Evolutionary conservation across 92 coral and sea anemone genomes (phyloP).

Genomic region (Palythoa grandis): DNA sequence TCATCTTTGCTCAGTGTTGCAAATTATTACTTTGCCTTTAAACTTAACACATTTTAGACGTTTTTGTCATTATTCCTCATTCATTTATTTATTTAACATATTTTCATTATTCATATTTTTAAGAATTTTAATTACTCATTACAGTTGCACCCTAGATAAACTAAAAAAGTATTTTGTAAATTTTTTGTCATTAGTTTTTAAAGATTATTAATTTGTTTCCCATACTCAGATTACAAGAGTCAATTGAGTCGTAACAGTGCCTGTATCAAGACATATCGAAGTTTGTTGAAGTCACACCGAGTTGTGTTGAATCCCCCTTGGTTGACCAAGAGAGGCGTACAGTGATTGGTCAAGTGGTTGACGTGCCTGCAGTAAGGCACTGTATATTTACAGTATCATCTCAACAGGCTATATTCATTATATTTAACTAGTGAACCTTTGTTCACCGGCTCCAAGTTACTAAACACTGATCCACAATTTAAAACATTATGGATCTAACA

Average conservation of each 20-base stretch:
- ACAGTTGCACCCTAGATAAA: too few relatives aligned
- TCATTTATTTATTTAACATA: too few relatives aligned
- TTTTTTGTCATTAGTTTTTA: too few relatives aligned
- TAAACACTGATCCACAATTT: neutral
- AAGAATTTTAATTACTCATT: too few relatives aligned
- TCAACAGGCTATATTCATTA: slow-evolving; percentile 21
- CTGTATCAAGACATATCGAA: neutral
- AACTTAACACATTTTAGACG: too few relatives aligned
- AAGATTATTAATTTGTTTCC: too few relatives aligned
- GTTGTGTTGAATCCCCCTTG: neutral
- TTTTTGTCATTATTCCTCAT: too few relatives aligned
- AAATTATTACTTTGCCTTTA: too few relatives aligned
- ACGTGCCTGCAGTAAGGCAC: slow-evolving; percentile 9
- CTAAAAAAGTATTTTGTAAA: too few relatives aligned
- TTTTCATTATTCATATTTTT: too few relatives aligned
- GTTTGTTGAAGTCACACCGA: neutral
- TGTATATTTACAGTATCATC: slow-evolving; percentile 33
- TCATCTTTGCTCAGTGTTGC: too few relatives aligned
- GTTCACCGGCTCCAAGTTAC: neutral
- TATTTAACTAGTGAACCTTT: slow-evolving; percentile 37
- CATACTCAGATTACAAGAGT: neutral
- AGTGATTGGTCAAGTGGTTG: slow-evolving; percentile 23
- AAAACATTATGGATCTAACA: slow-evolving; percentile 26
- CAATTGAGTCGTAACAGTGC: neutral
- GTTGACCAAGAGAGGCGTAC: neutral